A percentile compares a stretch with the other conserved stretches of the same genome.
Evolutionary conservation across 2,888 invertebrate genomes (phyloP).

Genomic region (Augochlorella aurata): DNA sequence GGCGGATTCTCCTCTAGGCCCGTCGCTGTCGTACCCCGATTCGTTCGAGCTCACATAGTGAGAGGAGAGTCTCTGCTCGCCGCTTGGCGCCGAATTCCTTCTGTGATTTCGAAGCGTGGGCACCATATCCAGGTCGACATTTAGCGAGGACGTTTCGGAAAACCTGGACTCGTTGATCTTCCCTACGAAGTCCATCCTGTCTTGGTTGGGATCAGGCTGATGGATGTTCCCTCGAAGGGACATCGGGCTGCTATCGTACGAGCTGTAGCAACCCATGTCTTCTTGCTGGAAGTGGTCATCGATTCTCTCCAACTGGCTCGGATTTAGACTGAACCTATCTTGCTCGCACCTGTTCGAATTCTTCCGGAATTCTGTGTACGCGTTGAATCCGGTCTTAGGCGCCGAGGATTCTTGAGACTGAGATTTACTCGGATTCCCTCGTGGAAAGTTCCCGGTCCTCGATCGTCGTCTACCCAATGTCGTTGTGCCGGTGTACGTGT

Average conservation of each 20-base stretch:
- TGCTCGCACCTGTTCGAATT: slow-evolving; percentile 67
- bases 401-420: slow-evolving; percentile 64
- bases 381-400: slow-evolving; percentile 69
- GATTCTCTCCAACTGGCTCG: slow-evolving; percentile 71
- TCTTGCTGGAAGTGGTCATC: slow-evolving; percentile 71
- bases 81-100: slow-evolving; percentile 75
- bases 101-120: slow-evolving; percentile 71
- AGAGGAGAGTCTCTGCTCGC: slow-evolving; percentile 81
- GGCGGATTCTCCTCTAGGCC: slow-evolving; percentile 81
- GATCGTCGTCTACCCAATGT: slow-evolving; percentile 77
- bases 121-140: slow-evolving; percentile 70
- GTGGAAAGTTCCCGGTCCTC: slow-evolving; percentile 61
- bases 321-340: slow-evolving; percentile 73
- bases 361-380: slow-evolving; percentile 73
- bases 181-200: slow-evolving; percentile 56
- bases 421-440: slow-evolving; percentile 47
- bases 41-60: slow-evolving; percentile 91
- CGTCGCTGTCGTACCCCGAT: slow-evolving; percentile 92
- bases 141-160: slow-evolving; percentile 67
- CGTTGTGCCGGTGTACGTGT: slow-evolving; percentile 77
- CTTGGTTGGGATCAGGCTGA: slow-evolving; percentile 53
- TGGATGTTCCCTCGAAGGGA: slow-evolving; percentile 57
- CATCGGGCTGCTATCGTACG: slow-evolving; percentile 66
- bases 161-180: slow-evolving; percentile 66
- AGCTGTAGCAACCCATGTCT: slow-evolving; percentile 64